These are phyloP conservation scores for Poecilia picta DNA, from an alignment of 2,797 vertebrate genomes.

Conservation along the genomic window DNA sequence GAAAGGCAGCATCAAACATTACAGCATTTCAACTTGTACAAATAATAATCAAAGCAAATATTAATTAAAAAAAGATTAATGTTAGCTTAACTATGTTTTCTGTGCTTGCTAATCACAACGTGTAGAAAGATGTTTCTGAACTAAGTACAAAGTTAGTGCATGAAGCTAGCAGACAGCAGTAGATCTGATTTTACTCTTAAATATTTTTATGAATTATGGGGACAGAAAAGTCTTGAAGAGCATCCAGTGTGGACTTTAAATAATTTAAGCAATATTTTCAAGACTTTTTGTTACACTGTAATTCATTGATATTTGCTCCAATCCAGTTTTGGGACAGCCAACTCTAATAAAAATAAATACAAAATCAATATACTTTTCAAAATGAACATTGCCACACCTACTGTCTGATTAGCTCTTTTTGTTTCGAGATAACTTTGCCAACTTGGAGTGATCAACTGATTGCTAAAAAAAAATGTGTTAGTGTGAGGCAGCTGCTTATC, in stretches of 20 bases:
- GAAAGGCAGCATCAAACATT: too few species aligned
- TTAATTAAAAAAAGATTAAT: too few species aligned
- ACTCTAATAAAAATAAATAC: neutral
- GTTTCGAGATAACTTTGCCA: neutral
- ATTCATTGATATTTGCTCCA: neutral
- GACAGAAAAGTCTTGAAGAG: neutral
- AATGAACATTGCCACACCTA: neutral
- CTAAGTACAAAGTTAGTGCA: too few species aligned
- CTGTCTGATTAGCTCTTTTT: neutral
- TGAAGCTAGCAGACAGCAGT: too few species aligned
- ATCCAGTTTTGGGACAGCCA: neutral
- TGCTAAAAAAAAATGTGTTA: neutral
- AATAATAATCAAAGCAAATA: too few species aligned
- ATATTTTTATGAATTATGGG: neutral
- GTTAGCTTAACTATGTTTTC: too few species aligned
- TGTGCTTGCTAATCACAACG: too few species aligned
- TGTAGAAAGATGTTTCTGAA: too few species aligned
- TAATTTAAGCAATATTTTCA: neutral
- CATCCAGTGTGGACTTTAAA: neutral
- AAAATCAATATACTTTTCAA: neutral
- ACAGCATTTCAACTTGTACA: too few species aligned
- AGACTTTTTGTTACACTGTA: neutral
- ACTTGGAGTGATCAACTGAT: conserved; percentile 1
- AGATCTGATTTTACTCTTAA: neutral
- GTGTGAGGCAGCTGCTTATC: conserved; percentile 3